These are phyloP conservation scores for Indicator maculatus DNA, from an alignment of 2,113 vertebrate species.

Conservation along the genomic window DNA sequence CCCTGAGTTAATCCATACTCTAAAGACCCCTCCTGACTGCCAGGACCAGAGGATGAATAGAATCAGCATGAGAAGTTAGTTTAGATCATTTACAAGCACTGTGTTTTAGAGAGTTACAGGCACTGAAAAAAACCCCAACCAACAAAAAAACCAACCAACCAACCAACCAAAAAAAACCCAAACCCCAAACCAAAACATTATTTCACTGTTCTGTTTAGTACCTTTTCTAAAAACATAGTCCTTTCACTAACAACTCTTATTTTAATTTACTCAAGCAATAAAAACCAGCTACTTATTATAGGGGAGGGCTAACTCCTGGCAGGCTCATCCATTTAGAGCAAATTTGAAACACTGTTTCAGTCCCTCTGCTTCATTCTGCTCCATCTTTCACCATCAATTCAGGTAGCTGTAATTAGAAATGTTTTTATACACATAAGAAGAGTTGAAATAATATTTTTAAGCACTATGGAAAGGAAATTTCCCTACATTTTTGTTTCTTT, in stretches of 20 bases:
- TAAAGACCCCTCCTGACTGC: not conserved
- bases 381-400: not conserved
- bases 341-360: not conserved
- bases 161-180: not conserved
- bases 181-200: too few relatives aligned
- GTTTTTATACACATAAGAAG: not conserved
- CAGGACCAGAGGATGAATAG: not conserved
- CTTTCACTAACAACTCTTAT: not conserved
- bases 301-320: not conserved
- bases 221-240: not conserved
- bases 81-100: not conserved
- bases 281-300: not conserved
- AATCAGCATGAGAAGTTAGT: not conserved
- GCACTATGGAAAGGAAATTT: not conserved
- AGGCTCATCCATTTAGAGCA: not conserved
- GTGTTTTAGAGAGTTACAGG: not conserved
- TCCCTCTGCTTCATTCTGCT: not conserved
- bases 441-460: not conserved
- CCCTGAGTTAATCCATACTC: not conserved
- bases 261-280: not conserved
- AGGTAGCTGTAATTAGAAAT: not conserved
- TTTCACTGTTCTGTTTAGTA: not conserved
- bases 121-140: not conserved
- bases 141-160: too few relatives aligned
- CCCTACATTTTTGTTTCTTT: rapidly evolving